Evolutionary conservation across 1,140 invertebrate species (phyloP), one percentile per base, ranked within the genome.

Genomic region (Pseudomyrmex pallidus): DNA sequence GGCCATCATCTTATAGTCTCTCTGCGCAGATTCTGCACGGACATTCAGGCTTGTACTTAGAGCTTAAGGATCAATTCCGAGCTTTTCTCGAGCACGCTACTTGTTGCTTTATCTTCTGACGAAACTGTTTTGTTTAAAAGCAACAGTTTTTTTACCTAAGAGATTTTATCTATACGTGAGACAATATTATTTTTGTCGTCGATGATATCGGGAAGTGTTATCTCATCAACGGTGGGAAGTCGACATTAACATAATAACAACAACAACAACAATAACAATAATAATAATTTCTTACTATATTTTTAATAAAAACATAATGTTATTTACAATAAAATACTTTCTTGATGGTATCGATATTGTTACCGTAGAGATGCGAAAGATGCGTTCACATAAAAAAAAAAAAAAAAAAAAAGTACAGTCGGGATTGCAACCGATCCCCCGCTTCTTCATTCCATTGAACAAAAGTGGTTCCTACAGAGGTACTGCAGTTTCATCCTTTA

Each of bases 81-180:
- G 46, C 44, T 66, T 73, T 83, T 44, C 46, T 67, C 2, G n/a
- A 82, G 67, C 46, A 44, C 56, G 46, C 72, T 82, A 88, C 86
- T 88, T 87, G 83, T 87, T 88, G 86, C 86, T 87, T 59, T 20
- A 70, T 67, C 50, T 46, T 48, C 76, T n/a, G 15, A 13, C 20
- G 15, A 57, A 20, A 13, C 48, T 56, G 54, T 84, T 88, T 84
- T 56, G 25, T 74, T 56, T 74, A 17, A 63, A 25, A 50, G 35
- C 64, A 68, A 8, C 61, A 17, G 10, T 57, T 3, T 48, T 22
- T 70, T 15, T 3, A 48, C 46, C 22, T 22, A 25, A 25, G 57
- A 56, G 10, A 68, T 22, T 77, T 46, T 54, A 67, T 25, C 44
- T 13, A 22, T 22, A 76, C 5, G 25, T 20, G 17, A 4, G 64